Percentiles rank a stretch among this genome's conserved stretches.
These are phyloP conservation scores for Porites lutea DNA, from an alignment of 64 coral and sea anemone species.

Conservation along the genomic window DNA sequence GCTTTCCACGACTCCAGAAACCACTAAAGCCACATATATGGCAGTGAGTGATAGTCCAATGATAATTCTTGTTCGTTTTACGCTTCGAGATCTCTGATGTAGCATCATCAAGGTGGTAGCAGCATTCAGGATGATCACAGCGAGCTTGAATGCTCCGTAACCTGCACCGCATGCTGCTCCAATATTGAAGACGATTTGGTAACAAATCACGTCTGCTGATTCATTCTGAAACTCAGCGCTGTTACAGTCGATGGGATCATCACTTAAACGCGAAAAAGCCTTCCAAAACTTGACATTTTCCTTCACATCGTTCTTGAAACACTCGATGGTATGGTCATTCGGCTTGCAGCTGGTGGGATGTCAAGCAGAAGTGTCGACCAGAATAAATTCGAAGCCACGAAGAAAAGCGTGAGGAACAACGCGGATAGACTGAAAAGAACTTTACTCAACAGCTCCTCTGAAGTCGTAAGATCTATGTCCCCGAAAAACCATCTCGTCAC, in stretches of 20 bases:
- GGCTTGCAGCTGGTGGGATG: background rate
- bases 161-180: constrained; percentile 3
- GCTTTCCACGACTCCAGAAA: constrained; percentile 13
- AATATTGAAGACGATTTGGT: constrained; percentile 32
- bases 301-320: constrained; percentile 7
- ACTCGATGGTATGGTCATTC: constrained; percentile 3
- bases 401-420: background rate
- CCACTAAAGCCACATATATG: background rate
- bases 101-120: constrained; percentile 13
- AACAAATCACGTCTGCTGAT: constrained; percentile 21
- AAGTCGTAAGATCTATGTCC: constrained; percentile 1
- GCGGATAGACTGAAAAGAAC: background rate
- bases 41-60: background rate
- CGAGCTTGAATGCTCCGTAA: constrained; percentile 15
- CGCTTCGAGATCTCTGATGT: background rate
- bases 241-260: constrained; percentile 17
- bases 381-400: background rate
- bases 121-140: constrained; percentile 20
- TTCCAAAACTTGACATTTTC: constrained; percentile 26
- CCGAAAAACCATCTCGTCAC: constrained; percentile 21
- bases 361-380: background rate
- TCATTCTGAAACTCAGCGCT: background rate
- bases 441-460: background rate
- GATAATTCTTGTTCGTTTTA: constrained; percentile 7
- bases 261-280: background rate